phyloP scores from a whole-genome alignment of 2,888 invertebrate genomes.

The Eurois occulta region DNA sequence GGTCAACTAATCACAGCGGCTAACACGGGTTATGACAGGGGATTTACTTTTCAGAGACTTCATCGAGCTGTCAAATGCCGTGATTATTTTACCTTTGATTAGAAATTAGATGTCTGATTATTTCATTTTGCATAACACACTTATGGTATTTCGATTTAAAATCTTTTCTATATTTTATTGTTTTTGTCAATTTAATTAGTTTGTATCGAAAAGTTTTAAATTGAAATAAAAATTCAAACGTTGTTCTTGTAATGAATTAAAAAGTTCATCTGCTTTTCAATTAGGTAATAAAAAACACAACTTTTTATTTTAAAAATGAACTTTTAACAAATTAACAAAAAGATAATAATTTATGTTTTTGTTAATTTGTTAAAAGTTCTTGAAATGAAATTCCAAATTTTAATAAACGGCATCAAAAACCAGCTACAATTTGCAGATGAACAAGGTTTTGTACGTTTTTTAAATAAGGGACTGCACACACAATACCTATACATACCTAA shows the following conservation, averaged over 20 bases:
- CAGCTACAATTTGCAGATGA: too few species aligned
- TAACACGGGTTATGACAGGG: constrained; percentile 22
- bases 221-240: neutral
- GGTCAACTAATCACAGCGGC: constrained; percentile 20
- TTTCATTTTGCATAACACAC: neutral
- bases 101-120: neutral
- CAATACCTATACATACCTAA: too few species aligned
- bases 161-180: neutral
- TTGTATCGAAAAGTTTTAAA: neutral
- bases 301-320: too few species aligned
- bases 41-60: constrained; percentile 11
- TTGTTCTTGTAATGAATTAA: neutral
- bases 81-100: constrained; percentile 4
- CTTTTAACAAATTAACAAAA: too few species aligned
- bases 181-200: neutral
- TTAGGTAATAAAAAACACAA: neutral
- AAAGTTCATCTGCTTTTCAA: constrained; percentile 5
- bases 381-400: neutral
- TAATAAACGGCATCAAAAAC: neutral
- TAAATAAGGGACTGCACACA: too few species aligned
- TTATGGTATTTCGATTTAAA: neutral
- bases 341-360: too few species aligned
- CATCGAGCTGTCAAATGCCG: constrained; percentile 7
- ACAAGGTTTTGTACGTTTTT: too few species aligned
- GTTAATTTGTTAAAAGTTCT: neutral